Evolutionary conservation across 2,797 vertebrate species (phyloP).

Genomic region (Staurois parvus): DNA sequence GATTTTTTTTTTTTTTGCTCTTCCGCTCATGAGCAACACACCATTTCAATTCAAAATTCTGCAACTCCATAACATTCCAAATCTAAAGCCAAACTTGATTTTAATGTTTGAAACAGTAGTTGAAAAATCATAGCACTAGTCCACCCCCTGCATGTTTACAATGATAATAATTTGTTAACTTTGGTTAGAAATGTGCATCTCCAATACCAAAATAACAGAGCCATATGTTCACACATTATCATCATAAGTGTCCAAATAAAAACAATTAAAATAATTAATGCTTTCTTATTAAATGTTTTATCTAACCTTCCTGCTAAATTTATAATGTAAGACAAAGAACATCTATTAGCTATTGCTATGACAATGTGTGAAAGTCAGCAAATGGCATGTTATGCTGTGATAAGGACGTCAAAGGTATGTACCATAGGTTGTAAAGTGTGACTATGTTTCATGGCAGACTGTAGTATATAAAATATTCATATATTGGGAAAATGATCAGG

Average conservation of each 20-base stretch:
- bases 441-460: neutral
- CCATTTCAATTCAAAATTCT: too few species aligned
- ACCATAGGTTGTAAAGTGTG: neutral
- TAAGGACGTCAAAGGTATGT: neutral
- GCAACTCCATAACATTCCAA: neutral
- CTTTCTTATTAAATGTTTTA: neutral
- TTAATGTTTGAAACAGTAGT: neutral
- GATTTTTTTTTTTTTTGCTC: too few species aligned
- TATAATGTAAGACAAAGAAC: neutral
- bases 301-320: neutral
- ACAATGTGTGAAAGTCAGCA: conserved; percentile 3
- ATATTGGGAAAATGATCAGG: neutral
- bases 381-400: neutral
- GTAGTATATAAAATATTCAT: neutral
- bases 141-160: neutral
- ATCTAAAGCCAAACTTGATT: neutral
- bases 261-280: neutral
- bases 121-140: neutral
- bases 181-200: neutral
- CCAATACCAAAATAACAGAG: neutral
- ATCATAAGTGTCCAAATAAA: neutral
- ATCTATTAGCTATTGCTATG: neutral
- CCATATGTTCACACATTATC: neutral
- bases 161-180: neutral
- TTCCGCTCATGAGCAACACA: too few species aligned